Base-by-base conservation (phyloP, 2,113 vertebrate species). In the Nansenia antarctica region DNA sequence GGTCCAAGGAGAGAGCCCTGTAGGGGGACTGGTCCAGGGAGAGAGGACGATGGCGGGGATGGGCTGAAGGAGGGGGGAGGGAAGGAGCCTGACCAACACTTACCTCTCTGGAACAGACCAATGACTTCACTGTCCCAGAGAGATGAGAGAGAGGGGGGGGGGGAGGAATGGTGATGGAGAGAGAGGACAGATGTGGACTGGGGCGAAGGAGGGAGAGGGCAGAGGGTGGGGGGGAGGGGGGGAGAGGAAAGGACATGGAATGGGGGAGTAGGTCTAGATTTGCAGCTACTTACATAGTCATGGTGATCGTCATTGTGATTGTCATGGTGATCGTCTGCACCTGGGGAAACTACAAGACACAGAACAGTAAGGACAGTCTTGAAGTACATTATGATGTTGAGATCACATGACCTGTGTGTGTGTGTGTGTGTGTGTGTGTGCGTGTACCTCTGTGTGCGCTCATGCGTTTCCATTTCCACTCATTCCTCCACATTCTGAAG, bases 261-360 rank as follows among this genome's bases (percentile, higher is more conserved):
- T n/a, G n/a, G n/a, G n/a, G n/a, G n/a, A n/a, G n/a, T n/a, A n/a
- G n/a, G n/a, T n/a, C n/a, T n/a, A n/a, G n/a, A n/a, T n/a, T n/a
- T n/a, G n/a, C n/a, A n/a, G n/a, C n/a, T 78, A 88, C 87, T 90
- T 55, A 89, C 87, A 29, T 84, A 85, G 71, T 82, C 83, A 26
- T 55, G 79, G n/a, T n/a, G n/a, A n/a, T n/a, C n/a, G n/a, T n/a
- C n/a, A n/a, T n/a, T n/a, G n/a, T n/a, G n/a, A n/a, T n/a, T n/a
- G n/a, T n/a, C n/a, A 14, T 32, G 67, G n/a, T 85, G 85, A 32
- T 39, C 70, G 49, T 74, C 5, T 47, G n/a, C 79, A 72, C 73
- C 87, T 87, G 58, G 32, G 65, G 73, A 73, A 73, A 15, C n/a
- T n/a, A n/a, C 14, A 67, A 39, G 63, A 76, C 5, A 20, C 42